These are phyloP conservation scores for Drosophila atripex DNA, from an alignment of 2,888 invertebrate species.

Conservation along the genomic window DNA sequence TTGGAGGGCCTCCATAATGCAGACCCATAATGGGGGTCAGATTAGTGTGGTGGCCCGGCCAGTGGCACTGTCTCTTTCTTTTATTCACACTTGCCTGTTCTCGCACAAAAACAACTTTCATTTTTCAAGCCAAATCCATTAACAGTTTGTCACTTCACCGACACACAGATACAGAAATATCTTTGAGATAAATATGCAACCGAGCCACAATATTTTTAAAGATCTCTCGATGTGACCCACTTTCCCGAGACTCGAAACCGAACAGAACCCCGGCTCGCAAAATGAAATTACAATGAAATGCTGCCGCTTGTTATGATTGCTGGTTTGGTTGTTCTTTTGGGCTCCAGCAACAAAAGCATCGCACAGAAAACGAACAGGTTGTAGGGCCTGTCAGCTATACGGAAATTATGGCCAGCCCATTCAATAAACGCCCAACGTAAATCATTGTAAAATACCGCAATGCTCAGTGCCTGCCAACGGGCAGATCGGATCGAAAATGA, in stretches of 20 bases:
- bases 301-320: slow-evolving; percentile 40
- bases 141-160: slow-evolving; percentile 64
- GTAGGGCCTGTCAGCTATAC: slow-evolving; percentile 30
- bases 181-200: slow-evolving; percentile 74
- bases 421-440: slow-evolving; percentile 19
- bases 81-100: slow-evolving; percentile 27
- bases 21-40: slow-evolving; percentile 35
- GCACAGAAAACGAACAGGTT: slow-evolving; percentile 36
- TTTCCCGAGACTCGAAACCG: slow-evolving; percentile 63
- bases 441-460: slow-evolving; percentile 20
- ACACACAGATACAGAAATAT: slow-evolving; percentile 46
- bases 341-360: slow-evolving; percentile 26
- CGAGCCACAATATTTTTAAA: slow-evolving; percentile 65
- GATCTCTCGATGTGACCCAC: slow-evolving; percentile 78
- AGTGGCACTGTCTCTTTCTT: slow-evolving; percentile 15
- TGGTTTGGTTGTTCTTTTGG: neutral
- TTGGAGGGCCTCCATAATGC: slow-evolving; percentile 15
- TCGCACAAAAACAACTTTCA: slow-evolving; percentile 63
- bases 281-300: slow-evolving; percentile 73
- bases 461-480: slow-evolving; percentile 5
- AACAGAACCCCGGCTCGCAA: slow-evolving; percentile 47
- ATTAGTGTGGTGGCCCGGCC: slow-evolving; percentile 25
- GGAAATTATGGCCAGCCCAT: slow-evolving; percentile 36
- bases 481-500: slow-evolving; percentile 13
- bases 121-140: slow-evolving; percentile 68